Percentiles rank a stretch among this genome's conserved stretches.
Conservation (phyloP, 2,797 vertebrate species). For the Alcedo quadribrachys region DNA sequence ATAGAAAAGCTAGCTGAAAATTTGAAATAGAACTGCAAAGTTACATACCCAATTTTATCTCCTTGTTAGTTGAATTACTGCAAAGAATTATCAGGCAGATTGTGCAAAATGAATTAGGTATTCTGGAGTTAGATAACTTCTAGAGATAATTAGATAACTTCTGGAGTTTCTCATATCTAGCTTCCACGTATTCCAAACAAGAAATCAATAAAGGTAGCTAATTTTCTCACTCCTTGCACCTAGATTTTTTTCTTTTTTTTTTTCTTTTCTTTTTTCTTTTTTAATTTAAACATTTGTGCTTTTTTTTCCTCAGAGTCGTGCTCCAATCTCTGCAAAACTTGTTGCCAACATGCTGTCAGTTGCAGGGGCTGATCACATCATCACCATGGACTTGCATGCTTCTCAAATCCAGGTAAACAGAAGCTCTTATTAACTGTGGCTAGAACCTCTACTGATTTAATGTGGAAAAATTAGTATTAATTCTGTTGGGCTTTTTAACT, state of each 20-base stretch:
- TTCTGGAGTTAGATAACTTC: too few relatives aligned
- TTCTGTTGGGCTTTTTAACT: neutral
- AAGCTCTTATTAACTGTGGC: neutral
- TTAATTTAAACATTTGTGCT: slow-evolving; percentile 11
- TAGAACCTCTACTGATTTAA: neutral
- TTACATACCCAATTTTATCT: neutral
- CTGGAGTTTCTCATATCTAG: neutral
- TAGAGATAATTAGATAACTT: neutral
- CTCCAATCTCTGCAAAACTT: slow-evolving; percentile 94
- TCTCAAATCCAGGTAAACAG: slow-evolving; percentile 92
- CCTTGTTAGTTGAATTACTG: neutral
- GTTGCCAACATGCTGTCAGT: slow-evolving; percentile 97
- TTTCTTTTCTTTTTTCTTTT: neutral
- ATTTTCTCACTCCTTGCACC: neutral
- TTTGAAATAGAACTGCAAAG: neutral
- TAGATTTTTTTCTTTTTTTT: neutral
- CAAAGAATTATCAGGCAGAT: neutral
- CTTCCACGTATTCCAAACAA: neutral
- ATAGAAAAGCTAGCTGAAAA: neutral
- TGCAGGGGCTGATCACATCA: slow-evolving; percentile 94
- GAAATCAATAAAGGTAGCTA: neutral
- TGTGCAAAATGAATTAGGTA: neutral
- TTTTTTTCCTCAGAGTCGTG: slow-evolving; percentile 83
- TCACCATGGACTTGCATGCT: slow-evolving; percentile 97
- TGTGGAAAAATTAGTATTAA: neutral